Evolutionary conservation across 2,888 invertebrate species (phyloP).

Genomic region (Proisotoma minuta): DNA sequence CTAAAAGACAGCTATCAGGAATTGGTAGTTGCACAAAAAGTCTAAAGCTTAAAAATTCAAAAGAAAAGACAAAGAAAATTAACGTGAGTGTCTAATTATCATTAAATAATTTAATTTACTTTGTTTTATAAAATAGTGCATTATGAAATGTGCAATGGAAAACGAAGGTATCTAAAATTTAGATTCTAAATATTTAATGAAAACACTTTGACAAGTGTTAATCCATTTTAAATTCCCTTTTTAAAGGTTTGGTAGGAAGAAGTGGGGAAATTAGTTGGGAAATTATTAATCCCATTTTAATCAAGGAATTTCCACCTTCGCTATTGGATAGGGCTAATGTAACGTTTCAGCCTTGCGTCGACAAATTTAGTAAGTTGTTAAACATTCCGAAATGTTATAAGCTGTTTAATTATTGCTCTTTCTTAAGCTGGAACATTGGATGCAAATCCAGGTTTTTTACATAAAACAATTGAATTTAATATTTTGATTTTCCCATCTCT

Average conservation of each 20-base stretch:
- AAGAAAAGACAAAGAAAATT: slow-evolving; percentile 26
- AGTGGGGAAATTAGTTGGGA: slow-evolving; percentile 9
- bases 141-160: slow-evolving; percentile 19
- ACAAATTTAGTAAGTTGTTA: slow-evolving; percentile 8
- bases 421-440: background rate
- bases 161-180: slow-evolving; percentile 14
- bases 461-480: too few relatives aligned
- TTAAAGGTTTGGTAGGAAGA: background rate
- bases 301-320: slow-evolving; percentile 17
- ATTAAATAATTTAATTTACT: background rate
- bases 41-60: slow-evolving; percentile 29
- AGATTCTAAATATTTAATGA: too few relatives aligned
- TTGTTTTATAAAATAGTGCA: slow-evolving; percentile 16
- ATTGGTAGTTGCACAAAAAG: slow-evolving; percentile 19
- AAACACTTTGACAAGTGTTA: too few relatives aligned
- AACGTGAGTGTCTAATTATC: slow-evolving; percentile 18
- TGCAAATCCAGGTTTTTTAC: background rate
- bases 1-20: slow-evolving; percentile 24
- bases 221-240: too few relatives aligned
- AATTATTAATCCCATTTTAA: slow-evolving; percentile 3
- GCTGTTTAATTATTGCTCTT: background rate
- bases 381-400: too few relatives aligned
- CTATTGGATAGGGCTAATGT: slow-evolving; percentile 15
- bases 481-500: too few relatives aligned
- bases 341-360: slow-evolving; percentile 20